Conservation (phyloP, 2,797 vertebrate species). For the Sylvilagus floridanus region DNA sequence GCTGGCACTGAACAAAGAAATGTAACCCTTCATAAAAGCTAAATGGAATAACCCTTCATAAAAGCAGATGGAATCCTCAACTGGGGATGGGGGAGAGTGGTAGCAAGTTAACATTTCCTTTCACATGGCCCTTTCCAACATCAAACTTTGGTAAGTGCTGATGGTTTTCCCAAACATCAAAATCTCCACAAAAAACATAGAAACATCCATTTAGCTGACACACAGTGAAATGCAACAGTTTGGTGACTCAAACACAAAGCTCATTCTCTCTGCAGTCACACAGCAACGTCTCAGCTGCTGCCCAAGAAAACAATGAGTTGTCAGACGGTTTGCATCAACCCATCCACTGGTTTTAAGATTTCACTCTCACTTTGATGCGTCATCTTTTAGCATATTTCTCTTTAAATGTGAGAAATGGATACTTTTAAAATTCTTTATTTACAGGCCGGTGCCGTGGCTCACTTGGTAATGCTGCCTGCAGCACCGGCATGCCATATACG, state of each 20-base stretch:
- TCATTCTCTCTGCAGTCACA: not conserved
- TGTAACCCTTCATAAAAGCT: not conserved
- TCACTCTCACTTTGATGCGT: not conserved
- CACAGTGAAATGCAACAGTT: not conserved
- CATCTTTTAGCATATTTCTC: not conserved
- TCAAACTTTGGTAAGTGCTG: not conserved
- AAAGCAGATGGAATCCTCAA: not conserved
- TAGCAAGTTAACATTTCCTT: not conserved
- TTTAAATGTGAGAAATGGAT: slow-evolving; percentile 15
- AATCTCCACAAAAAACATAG: not conserved
- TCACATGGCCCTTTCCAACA: not conserved
- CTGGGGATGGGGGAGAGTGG: not conserved
- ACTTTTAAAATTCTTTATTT: too few species aligned
- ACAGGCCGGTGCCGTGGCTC: too few species aligned
- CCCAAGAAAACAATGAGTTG: not conserved
- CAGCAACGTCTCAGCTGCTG: not conserved
- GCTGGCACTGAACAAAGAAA: not conserved
- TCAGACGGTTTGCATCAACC: not conserved
- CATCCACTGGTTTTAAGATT: not conserved
- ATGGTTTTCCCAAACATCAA: not conserved
- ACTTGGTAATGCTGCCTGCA: too few species aligned
- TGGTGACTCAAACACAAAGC: not conserved
- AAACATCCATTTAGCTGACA: not conserved
- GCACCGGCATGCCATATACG: too few species aligned
- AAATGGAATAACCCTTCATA: too few species aligned